A percentile compares a stretch with the other conserved stretches of the same genome.
Conservation (phyloP, 2,113 vertebrate species). For the Perca fluviatilis region DNA sequence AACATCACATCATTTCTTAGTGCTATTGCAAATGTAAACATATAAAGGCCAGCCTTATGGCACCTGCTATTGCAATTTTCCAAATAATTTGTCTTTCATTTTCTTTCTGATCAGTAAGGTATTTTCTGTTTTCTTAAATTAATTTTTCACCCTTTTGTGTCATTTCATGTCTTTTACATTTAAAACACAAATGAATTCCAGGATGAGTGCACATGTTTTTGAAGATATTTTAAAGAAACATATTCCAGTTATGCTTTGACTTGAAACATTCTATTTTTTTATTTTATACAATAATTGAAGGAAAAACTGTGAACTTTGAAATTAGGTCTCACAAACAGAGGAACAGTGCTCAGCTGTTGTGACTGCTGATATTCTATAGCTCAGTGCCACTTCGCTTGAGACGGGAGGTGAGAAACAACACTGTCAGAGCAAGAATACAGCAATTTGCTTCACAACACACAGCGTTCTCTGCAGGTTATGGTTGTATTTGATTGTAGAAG, state of each 20-base stretch:
- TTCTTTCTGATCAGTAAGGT: not conserved
- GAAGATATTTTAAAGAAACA: not conserved
- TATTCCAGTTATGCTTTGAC: not conserved
- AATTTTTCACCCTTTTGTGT: no score
- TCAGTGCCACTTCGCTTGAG: not conserved
- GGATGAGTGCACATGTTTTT: not conserved
- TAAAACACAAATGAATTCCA: conserved; percentile 2
- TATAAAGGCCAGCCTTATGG: not conserved
- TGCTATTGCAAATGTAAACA: not conserved
- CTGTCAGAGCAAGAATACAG: conserved; percentile 25
- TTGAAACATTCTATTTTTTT: not conserved
- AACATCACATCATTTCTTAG: not conserved
- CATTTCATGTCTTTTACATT: not conserved
- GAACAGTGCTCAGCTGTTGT: not conserved
- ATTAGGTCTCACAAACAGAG: not conserved
- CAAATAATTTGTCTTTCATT: not conserved
- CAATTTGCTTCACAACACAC: not conserved
- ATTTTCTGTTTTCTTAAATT: not conserved
- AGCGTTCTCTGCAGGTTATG: conserved; percentile 7
- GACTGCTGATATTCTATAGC: not conserved
- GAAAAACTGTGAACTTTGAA: no score
- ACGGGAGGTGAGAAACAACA: conserved; percentile 1
- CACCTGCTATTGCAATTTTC: not conserved
- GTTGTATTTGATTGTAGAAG: conserved; percentile 37
- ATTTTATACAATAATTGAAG: not conserved